Percentiles rank a stretch among this genome's conserved stretches.
phyloP scores from a whole-genome alignment of 2,113 vertebrate genomes.

The Carassius gibelio region DNA sequence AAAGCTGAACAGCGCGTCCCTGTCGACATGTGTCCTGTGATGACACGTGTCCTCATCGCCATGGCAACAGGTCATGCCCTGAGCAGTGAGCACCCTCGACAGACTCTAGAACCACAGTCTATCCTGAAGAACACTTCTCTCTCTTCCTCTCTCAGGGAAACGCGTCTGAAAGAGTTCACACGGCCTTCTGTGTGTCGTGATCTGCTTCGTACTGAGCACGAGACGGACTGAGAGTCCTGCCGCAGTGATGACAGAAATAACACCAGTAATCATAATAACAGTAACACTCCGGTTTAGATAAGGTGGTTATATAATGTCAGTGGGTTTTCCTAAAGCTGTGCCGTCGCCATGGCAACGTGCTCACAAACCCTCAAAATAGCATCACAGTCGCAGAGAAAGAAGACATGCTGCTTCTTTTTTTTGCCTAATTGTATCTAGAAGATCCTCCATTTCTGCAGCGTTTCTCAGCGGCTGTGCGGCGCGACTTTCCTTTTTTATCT shows the following conservation, averaged over 20 bases:
- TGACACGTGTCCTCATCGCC: background rate
- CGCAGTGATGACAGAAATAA: background rate
- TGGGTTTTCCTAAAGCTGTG: constrained; percentile 62
- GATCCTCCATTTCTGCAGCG: constrained; percentile 22
- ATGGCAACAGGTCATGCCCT: constrained; percentile 41
- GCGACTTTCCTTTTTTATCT: background rate
- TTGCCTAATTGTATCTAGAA: constrained; percentile 47
- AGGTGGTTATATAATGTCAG: constrained; percentile 60
- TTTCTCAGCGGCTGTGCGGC: background rate
- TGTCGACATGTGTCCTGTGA: background rate
- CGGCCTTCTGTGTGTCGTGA: background rate
- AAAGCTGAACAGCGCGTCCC: background rate
- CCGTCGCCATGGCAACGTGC: constrained; percentile 61
- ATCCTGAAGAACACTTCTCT: background rate
- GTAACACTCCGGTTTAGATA: constrained; percentile 55
- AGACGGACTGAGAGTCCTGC: background rate
- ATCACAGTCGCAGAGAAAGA: constrained; percentile 51
- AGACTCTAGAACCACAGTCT: background rate
- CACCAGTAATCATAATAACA: constrained; percentile 3
- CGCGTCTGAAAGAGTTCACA: background rate
- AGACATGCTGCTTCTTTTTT: background rate
- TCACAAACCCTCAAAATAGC: constrained; percentile 59
- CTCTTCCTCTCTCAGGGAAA: background rate
- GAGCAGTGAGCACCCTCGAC: background rate
- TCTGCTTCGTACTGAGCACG: background rate